A percentile compares a stretch with the other conserved stretches of the same genome.
phyloP scores from a whole-genome alignment of 2,888 invertebrate species.

The Cyclophora albipunctata region DNA sequence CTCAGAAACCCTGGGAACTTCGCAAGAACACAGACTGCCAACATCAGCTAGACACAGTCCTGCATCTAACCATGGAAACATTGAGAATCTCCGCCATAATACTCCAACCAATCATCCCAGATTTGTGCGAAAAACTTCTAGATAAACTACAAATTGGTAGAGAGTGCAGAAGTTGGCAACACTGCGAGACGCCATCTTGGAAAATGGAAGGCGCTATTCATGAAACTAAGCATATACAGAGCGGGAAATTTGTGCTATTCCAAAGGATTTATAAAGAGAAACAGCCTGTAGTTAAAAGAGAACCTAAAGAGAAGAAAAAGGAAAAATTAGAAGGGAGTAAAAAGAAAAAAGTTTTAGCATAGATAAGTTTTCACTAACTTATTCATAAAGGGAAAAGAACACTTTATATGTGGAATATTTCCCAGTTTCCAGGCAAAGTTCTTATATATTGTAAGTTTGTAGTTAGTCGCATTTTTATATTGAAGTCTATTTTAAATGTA shows the following conservation, averaged over 20 bases:
- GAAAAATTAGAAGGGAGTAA: conserved; percentile 38
- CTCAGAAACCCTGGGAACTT: conserved; percentile 91
- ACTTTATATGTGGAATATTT: no score
- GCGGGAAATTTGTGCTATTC: conserved; percentile 61
- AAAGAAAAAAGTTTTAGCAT: conserved; percentile 33
- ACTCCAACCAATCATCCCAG: conserved; percentile 90
- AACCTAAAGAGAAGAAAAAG: conserved; percentile 5
- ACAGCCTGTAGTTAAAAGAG: conserved; percentile 19
- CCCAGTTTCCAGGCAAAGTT: no score
- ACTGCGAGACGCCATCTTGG: conserved; percentile 60
- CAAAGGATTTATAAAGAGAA: conserved; percentile 58
- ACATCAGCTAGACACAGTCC: conserved; percentile 80
- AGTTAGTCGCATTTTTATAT: no score
- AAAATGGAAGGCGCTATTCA: conserved; percentile 46
- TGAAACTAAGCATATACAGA: conserved; percentile 54
- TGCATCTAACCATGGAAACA: conserved; percentile 90
- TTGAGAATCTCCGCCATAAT: conserved; percentile 83
- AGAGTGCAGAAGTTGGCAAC: conserved; percentile 47
- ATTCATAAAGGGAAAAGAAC: no score
- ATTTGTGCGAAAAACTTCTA: conserved; percentile 79
- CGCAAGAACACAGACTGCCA: conserved; percentile 75
- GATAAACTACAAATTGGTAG: conserved; percentile 76
- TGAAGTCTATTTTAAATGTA: no score
- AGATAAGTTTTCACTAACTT: no score
- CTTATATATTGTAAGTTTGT: no score